A percentile compares a stretch with the other conserved stretches of the same genome.
phyloP scores from a whole-genome alignment of 2,888 invertebrate species.

The Nomada goodeniana region DNA sequence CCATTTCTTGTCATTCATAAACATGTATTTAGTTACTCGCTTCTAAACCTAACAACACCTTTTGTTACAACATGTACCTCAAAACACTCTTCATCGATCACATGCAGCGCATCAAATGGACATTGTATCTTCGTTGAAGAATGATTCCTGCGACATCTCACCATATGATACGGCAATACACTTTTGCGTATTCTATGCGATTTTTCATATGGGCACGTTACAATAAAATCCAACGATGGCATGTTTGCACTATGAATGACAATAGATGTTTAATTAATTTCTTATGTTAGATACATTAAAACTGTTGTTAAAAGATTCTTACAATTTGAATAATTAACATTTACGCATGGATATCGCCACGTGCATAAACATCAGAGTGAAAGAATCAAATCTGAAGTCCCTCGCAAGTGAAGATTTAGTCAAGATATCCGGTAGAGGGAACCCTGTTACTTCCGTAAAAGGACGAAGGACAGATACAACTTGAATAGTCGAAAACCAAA shows the following conservation, averaged over 20 bases:
- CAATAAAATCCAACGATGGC: not conserved
- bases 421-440: not conserved
- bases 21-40: not conserved
- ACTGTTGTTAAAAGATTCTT: not conserved
- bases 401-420: not conserved
- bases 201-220: not conserved
- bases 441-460: no score
- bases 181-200: slow-evolving; percentile 3
- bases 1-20: not conserved
- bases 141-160: not conserved
- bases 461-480: not conserved
- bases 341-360: no score
- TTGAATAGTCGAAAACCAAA: not conserved
- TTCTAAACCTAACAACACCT: not conserved
- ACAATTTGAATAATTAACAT: not conserved
- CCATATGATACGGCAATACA: slow-evolving; percentile 3
- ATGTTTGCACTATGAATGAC: not conserved
- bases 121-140: not conserved
- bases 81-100: not conserved
- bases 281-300: not conserved
- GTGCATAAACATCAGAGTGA: not conserved
- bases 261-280: not conserved
- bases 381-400: not conserved
- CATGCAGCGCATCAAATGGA: slow-evolving; percentile 29
- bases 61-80: slow-evolving; percentile 14